Percentiles rank a stretch among this genome's conserved stretches.
Evolutionary conservation across 2,888 invertebrate species (phyloP).

Genomic region (Eristalis pertinax): DNA sequence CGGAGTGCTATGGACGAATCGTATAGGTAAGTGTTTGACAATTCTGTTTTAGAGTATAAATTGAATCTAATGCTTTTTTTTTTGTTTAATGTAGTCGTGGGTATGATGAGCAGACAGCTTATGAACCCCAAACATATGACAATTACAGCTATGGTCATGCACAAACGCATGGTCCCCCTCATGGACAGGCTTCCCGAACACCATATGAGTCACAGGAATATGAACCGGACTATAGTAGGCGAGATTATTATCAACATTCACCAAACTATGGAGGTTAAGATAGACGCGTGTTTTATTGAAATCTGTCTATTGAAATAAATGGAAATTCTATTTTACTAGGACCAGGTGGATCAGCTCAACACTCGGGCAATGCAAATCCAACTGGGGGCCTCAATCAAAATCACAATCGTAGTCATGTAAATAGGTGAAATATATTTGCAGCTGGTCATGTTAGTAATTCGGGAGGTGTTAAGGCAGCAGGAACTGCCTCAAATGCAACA

Average conservation of each 20-base stretch:
- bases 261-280: slow-evolving; percentile 79
- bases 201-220: slow-evolving; percentile 80
- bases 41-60: neutral
- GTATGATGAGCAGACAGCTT: slow-evolving; percentile 79
- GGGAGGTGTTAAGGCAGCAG: slow-evolving; percentile 66
- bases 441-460: slow-evolving; percentile 74
- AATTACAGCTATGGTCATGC: slow-evolving; percentile 77
- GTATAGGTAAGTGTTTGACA: slow-evolving; percentile 83
- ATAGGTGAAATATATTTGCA: slow-evolving; percentile 81
- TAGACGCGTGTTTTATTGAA: neutral
- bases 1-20: slow-evolving; percentile 91
- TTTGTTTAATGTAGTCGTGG: slow-evolving; percentile 75
- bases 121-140: slow-evolving; percentile 80
- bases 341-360: slow-evolving; percentile 74
- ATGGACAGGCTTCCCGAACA: slow-evolving; percentile 75
- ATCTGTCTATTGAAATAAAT: neutral
- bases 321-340: slow-evolving; percentile 34
- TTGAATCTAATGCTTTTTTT: neutral
- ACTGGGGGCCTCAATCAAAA: slow-evolving; percentile 79
- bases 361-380: slow-evolving; percentile 73
- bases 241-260: slow-evolving; percentile 81
- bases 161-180: slow-evolving; percentile 74
- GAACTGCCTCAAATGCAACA: slow-evolving; percentile 59
- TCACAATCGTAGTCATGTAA: slow-evolving; percentile 81
- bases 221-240: slow-evolving; percentile 79